Evolutionary conservation across 2,797 vertebrate genomes (phyloP).

Genomic region (Mus minutoides): DNA sequence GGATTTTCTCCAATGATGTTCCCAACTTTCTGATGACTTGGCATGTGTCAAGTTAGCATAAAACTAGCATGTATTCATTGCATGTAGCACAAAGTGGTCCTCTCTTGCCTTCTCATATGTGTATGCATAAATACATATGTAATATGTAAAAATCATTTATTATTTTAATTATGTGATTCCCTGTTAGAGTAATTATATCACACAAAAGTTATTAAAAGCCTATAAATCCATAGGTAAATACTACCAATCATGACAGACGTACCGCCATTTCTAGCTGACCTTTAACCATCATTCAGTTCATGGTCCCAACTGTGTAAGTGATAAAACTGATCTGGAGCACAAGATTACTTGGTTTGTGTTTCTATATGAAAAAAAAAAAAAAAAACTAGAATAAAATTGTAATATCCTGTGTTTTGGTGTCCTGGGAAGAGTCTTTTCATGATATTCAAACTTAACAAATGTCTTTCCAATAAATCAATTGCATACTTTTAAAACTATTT

Average conservation of each 20-base stretch:
- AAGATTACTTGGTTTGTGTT: background rate
- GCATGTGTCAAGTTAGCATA: background rate
- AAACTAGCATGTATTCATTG: background rate
- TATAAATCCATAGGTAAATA: background rate
- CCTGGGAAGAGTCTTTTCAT: background rate
- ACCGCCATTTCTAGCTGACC: background rate
- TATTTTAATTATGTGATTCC: background rate
- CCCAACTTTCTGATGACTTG: background rate
- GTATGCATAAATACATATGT: background rate
- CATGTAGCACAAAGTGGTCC: background rate
- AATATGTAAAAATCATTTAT: background rate
- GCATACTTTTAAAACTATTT: background rate
- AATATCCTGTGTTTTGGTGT: background rate
- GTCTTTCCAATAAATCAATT: background rate
- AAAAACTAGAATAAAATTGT: background rate
- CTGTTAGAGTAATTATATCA: background rate
- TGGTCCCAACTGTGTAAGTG: background rate
- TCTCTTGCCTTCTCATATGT: background rate
- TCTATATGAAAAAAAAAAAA: background rate
- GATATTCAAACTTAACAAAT: background rate
- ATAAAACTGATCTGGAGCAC: background rate
- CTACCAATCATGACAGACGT: background rate
- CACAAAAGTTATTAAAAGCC: background rate
- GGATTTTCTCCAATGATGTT: background rate
- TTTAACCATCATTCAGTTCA: background rate